phyloP scores from a whole-genome alignment of 2,113 vertebrate genomes.

The Lepus americanus region DNA sequence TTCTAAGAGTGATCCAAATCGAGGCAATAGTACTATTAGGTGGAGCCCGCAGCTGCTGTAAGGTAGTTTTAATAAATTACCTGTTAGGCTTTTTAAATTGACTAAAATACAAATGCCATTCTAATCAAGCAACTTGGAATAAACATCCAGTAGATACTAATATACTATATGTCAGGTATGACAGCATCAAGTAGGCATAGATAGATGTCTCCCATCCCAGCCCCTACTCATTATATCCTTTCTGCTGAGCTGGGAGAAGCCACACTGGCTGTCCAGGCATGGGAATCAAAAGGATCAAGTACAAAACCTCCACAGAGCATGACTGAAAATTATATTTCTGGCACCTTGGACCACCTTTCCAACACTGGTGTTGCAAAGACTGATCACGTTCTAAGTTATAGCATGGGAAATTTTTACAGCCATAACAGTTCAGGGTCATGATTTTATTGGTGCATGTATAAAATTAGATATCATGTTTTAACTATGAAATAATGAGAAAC shows the following conservation, averaged over 20 bases:
- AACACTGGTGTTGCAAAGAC: neutral
- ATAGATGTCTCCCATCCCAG: neutral
- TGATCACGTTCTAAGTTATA: neutral
- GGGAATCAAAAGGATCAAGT: neutral
- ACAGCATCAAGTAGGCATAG: neutral
- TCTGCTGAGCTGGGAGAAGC: neutral
- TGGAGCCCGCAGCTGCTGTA: neutral
- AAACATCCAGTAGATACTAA: neutral
- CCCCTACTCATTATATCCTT: neutral
- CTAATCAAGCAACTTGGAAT: neutral
- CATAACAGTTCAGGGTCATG: neutral
- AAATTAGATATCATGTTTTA: neutral
- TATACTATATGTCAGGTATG: neutral
- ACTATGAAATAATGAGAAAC: neutral
- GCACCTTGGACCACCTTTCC: neutral
- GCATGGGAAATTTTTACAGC: neutral
- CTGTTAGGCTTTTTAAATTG: neutral
- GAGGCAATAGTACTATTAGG: neutral
- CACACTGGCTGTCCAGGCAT: fast-evolving
- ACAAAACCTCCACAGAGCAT: neutral
- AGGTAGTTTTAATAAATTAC: neutral
- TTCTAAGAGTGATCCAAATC: neutral
- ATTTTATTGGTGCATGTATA: neutral
- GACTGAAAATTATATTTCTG: neutral
- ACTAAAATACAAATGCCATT: neutral